Percentiles rank a stretch among this genome's conserved stretches.
Evolutionary conservation across 1,140 invertebrate species (phyloP).

Genomic region (Phortica variegata): DNA sequence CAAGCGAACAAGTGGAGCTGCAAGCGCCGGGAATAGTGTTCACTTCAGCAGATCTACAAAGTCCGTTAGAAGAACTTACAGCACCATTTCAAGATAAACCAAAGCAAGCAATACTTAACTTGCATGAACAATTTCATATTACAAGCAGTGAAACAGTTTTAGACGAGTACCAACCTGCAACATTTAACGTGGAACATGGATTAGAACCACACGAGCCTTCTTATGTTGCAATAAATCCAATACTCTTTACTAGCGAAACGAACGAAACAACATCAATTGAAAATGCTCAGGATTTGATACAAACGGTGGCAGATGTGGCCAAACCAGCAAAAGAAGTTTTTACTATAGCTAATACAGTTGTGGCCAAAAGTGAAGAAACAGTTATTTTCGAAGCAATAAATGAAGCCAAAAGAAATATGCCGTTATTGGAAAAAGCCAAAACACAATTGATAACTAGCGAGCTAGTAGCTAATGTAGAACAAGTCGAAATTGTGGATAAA

Average conservation of each 20-base stretch:
- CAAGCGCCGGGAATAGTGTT: slow-evolving; percentile 16
- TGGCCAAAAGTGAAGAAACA: slow-evolving; percentile 21
- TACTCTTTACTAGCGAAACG: slow-evolving; percentile 27
- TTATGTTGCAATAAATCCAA: slow-evolving; percentile 14
- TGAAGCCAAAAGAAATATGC: slow-evolving; percentile 1
- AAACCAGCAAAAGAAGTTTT: slow-evolving; percentile 24
- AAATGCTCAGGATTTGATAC: slow-evolving; percentile 14
- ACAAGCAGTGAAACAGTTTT: slow-evolving; percentile 20
- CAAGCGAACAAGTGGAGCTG: slow-evolving; percentile 5
- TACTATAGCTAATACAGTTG: slow-evolving; percentile 13
- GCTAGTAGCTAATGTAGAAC: slow-evolving; percentile 26
- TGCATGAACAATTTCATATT: slow-evolving; percentile 24
- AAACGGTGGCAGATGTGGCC: slow-evolving; percentile 5
- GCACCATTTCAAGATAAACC: slow-evolving; percentile 14
- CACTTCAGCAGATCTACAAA: slow-evolving; percentile 31
- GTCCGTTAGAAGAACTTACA: slow-evolving; percentile 30
- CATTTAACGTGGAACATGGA: too few relatives aligned
- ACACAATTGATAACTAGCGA: slow-evolving; percentile 50
- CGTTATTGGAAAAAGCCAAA: slow-evolving; percentile 11
- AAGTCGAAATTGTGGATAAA: slow-evolving; percentile 20
- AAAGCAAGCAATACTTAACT: slow-evolving; percentile 17
- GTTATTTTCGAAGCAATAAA: slow-evolving; percentile 19
- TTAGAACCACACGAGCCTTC: slow-evolving; percentile 3
- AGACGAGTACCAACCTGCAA: slow-evolving; percentile 8
- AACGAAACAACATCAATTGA: slow-evolving; percentile 22